These are phyloP conservation scores for Okamejei kenojei DNA, from an alignment of 2,797 vertebrate species.

Conservation along the genomic window DNA sequence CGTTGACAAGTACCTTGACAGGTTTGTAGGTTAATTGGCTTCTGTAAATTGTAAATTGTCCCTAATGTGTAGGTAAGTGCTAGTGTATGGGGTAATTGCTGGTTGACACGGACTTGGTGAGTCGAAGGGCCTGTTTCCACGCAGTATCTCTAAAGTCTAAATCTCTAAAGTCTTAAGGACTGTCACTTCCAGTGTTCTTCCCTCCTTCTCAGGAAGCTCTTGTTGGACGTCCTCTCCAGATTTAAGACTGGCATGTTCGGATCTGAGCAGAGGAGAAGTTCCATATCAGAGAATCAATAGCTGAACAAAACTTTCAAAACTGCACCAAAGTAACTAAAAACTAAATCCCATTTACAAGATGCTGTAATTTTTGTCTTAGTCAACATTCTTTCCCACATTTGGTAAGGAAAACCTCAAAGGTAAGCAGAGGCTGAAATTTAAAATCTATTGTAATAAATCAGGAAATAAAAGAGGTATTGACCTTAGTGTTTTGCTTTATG, in stretches of 20 bases:
- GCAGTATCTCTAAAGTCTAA: not conserved
- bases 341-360: not conserved
- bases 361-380: not conserved
- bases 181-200: not conserved
- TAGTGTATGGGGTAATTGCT: no score
- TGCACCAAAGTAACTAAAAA: not conserved
- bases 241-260: not conserved
- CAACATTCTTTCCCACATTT: not conserved
- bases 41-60: no score
- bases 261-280: not conserved
- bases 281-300: not conserved
- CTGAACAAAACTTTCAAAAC: not conserved
- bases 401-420: not conserved
- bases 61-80: no score
- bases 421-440: not conserved
- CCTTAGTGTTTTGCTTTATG: slow-evolving; percentile 27
- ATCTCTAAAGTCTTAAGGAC: not conserved
- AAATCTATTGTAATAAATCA: slow-evolving; percentile 25
- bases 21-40: no score
- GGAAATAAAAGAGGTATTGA: slow-evolving; percentile 13
- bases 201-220: not conserved
- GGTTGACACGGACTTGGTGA: no score
- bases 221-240: no score
- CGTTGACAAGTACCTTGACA: not conserved
- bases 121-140: no score